Conservation (phyloP, 23 tunicate species). For the Halocynthia aurantium region DNA sequence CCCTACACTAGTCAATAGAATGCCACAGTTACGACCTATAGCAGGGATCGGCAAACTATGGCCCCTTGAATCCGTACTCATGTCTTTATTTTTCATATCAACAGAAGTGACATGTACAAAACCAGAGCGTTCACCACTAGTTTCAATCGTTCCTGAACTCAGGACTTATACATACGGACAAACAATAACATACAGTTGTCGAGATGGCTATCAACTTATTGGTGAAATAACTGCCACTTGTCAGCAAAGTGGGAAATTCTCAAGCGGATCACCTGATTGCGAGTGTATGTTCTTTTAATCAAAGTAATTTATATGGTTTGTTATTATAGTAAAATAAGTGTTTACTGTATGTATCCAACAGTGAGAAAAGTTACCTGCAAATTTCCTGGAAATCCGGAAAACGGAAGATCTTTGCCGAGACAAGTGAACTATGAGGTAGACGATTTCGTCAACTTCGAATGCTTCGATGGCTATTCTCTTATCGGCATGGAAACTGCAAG, state of each 20-base stretch:
- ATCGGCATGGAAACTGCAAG: background rate
- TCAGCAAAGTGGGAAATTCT: conserved; percentile 16
- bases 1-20: no score
- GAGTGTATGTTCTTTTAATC: background rate
- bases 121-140: background rate
- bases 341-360: background rate
- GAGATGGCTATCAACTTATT: conserved; percentile 25
- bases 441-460: conserved; percentile 4
- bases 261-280: background rate
- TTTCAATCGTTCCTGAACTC: conserved; percentile 10
- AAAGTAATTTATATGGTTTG: background rate
- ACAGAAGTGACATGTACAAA: conserved; percentile 9
- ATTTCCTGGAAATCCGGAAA: conserved; percentile 17
- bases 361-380: conserved; percentile 12
- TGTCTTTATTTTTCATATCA: background rate
- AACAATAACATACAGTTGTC: conserved; percentile 23
- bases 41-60: no score
- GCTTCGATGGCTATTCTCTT: conserved; percentile 3
- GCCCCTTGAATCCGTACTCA: no score
- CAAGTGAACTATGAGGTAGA: background rate
- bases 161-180: conserved; percentile 19
- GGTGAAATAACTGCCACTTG: conserved; percentile 21
- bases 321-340: background rate
- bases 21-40: no score
- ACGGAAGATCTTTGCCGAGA: conserved; percentile 9